These are phyloP conservation scores for Drosophila tripunctata DNA, from an alignment of 2,888 invertebrate species.

Conservation along the genomic window DNA sequence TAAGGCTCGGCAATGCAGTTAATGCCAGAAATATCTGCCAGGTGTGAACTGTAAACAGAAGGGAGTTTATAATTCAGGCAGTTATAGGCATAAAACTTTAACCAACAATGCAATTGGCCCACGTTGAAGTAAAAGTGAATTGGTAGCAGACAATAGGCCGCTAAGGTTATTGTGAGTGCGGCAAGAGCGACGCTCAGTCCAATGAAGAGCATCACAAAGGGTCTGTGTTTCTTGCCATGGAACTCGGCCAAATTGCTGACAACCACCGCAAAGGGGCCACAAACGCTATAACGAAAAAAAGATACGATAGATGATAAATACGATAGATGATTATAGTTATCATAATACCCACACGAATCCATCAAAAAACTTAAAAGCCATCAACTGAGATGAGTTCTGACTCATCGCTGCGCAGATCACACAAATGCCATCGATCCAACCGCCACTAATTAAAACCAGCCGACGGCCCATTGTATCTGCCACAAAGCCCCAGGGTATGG, in stretches of 20 bases:
- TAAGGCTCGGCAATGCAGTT: constrained; percentile 61
- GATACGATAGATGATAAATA: too few species aligned
- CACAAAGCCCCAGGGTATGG: constrained; percentile 90
- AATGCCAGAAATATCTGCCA: constrained; percentile 75
- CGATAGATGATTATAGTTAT: too few species aligned
- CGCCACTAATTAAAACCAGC: constrained; percentile 88
- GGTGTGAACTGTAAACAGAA: constrained; percentile 64
- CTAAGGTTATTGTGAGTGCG: constrained; percentile 87
- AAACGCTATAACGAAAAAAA: constrained; percentile 84
- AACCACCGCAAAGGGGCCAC: constrained; percentile 90
- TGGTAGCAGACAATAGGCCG: constrained; percentile 90
- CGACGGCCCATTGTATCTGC: constrained; percentile 90
- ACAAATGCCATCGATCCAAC: constrained; percentile 87
- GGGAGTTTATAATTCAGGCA: too few species aligned
- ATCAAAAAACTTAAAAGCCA: constrained; percentile 88
- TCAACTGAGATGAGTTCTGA: constrained; percentile 87
- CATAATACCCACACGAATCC: constrained; percentile 88
- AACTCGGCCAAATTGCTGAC: constrained; percentile 90
- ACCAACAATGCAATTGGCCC: constrained; percentile 46
- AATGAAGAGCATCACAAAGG: constrained; percentile 87
- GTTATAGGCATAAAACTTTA: neutral
- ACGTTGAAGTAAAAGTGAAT: constrained; percentile 68
- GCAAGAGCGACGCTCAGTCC: constrained; percentile 88
- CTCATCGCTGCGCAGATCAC: constrained; percentile 87
- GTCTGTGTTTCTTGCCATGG: constrained; percentile 87